A percentile compares a stretch with the other conserved stretches of the same genome.
phyloP scores from a whole-genome alignment of 37 sponge, comb jelly and placozoan genomes.

The Spongilla lacustris region DNA sequence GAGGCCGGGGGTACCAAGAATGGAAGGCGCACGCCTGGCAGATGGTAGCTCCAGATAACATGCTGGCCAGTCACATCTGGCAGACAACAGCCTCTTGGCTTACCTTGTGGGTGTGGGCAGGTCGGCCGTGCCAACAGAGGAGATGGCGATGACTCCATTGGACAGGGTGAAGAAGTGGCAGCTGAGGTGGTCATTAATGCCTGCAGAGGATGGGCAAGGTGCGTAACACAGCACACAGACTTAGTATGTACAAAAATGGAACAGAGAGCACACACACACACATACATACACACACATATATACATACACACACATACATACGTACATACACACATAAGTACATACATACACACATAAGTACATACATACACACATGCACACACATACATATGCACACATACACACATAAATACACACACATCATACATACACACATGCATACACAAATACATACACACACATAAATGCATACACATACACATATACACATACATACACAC shows the following conservation, averaged over 20 bases:
- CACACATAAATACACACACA: background rate
- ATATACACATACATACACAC: background rate
- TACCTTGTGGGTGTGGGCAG: slow-evolving; percentile 13
- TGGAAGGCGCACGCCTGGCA: background rate
- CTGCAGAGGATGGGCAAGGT: background rate
- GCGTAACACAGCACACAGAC: no score
- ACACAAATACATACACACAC: background rate
- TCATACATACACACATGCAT: background rate
- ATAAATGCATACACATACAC: background rate
- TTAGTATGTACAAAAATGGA: no score
- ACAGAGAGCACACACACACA: no score
- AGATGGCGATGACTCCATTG: slow-evolving; percentile 56
- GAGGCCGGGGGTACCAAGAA: background rate
- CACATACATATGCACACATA: background rate
- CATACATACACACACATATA: no score
- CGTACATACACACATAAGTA: background rate
- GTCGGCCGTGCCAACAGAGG: background rate
- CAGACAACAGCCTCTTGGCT: background rate
- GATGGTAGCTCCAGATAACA: background rate
- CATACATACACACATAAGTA: background rate
- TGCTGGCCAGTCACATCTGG: background rate
- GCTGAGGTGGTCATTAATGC: background rate
- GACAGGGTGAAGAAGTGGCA: slow-evolving; percentile 50
- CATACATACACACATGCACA: no score
- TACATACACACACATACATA: no score